Percentiles rank a stretch among this genome's conserved stretches.
These are phyloP conservation scores for Triplophysa siluroides DNA, from an alignment of 2,113 vertebrate genomes.

Conservation along the genomic window DNA sequence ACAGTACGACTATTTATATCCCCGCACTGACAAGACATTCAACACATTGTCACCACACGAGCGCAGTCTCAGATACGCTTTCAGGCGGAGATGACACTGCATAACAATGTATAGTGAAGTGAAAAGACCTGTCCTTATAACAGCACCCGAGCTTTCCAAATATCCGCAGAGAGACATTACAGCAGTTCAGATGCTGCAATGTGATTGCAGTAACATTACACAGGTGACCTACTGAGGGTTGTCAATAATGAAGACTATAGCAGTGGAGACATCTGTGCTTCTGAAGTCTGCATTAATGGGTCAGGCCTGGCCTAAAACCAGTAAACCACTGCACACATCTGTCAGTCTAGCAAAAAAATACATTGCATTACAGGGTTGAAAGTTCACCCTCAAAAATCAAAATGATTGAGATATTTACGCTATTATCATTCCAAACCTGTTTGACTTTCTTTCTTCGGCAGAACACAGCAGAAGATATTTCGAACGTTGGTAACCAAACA, in stretches of 20 bases:
- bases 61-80: neutral
- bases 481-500: no score
- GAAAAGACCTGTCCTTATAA: constrained; percentile 12
- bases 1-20: constrained; percentile 49
- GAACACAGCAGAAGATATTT: no score
- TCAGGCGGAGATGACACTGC: constrained; percentile 27
- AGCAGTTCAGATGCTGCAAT: neutral
- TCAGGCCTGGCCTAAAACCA: neutral
- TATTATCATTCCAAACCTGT: no score
- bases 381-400: no score
- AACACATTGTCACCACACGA: constrained; percentile 9
- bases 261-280: constrained; percentile 13
- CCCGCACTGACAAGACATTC: constrained; percentile 44
- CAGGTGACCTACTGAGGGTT: neutral
- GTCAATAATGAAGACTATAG: neutral
- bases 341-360: constrained; percentile 8
- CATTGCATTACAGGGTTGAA: neutral
- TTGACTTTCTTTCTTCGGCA: no score
- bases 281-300: constrained; percentile 19
- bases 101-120: constrained; percentile 37
- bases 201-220: neutral
- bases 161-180: constrained; percentile 4
- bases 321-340: constrained; percentile 21
- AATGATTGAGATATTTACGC: no score
- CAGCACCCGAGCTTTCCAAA: neutral